Conservation (phyloP, 2,888 invertebrate species). For the Troides aeacus region DNA sequence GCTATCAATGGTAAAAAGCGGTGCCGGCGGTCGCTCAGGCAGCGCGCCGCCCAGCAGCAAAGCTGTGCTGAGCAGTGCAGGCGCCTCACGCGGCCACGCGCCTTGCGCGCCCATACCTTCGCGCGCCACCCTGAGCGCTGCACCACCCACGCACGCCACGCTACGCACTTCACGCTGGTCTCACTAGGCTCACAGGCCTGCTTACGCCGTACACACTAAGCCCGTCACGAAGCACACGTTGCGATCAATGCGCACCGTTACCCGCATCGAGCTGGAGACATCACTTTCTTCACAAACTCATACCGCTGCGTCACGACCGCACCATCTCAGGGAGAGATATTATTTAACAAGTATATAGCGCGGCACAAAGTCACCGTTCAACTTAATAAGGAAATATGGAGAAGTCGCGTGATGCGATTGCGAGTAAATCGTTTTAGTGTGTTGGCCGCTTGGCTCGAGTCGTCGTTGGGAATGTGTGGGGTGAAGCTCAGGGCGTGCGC, state of each 20-base stretch:
- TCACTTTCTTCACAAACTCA: conserved; percentile 40
- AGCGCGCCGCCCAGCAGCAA: conserved; percentile 51
- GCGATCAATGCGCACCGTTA: conserved; percentile 29
- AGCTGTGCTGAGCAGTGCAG: conserved; percentile 76
- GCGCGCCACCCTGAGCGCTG: conserved; percentile 48
- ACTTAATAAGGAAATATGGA: conserved; percentile 48
- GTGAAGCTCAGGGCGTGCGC: conserved; percentile 41
- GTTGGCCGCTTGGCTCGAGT: conserved; percentile 43
- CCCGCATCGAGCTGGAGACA: conserved; percentile 27
- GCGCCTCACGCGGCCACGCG: conserved; percentile 67
- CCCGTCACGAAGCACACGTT: conserved; percentile 1
- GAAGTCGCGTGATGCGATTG: conserved; percentile 70
- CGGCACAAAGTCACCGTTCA: conserved; percentile 8
- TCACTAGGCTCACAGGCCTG: conserved; percentile 27
- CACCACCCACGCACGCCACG: conserved; percentile 34
- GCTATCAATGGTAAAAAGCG: conserved; percentile 91
- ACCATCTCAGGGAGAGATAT: conserved; percentile 24
- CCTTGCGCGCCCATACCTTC: conserved; percentile 64
- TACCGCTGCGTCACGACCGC: conserved; percentile 33
- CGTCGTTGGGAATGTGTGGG: conserved; percentile 42
- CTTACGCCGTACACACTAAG: conserved; percentile 7
- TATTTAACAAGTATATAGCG: conserved; percentile 8
- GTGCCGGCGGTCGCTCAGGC: conserved; percentile 75
- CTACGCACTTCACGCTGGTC: conserved; percentile 29
- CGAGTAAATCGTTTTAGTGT: conserved; percentile 70